Base-by-base conservation (phyloP, 2,888 invertebrate genomes). In the Nymphalis urticae region DNA sequence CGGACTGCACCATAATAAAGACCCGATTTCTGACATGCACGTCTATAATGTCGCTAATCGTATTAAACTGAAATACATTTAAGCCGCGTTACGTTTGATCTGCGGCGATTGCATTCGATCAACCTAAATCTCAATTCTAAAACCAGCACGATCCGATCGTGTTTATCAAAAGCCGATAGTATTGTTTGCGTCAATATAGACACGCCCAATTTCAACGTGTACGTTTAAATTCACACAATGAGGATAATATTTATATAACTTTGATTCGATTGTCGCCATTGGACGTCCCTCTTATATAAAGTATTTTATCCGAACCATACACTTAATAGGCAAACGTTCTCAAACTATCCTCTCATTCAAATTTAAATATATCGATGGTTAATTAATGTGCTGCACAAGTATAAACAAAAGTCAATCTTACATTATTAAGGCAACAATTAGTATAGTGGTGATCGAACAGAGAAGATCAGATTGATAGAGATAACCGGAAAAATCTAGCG, bases 321-420 rank as follows among this genome's bases (percentile, higher is more conserved):
- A 81, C 77, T 59, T 60, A 16, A 72, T 74, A 72, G 63, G 64
- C 62, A 68, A 72, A 67, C 68, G 63, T 36, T 66, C 63, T 66
- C 36, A 61, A 51, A 66, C 36, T 63, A 67, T 64, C n/a, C 47
- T 64, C 21, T 63, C 59, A 63, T 58, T 69, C 59, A 54, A 70
- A 66, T 47, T 78, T 76, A 75, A 79, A 66, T 58, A 53, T 68
- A 66, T 68, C 76, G 75, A 76, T 74, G 66, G 65, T 50, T 77
- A 79, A 80, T 80, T 80, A 77, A 75, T 80, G 77, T 79, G 78
- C 71, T 85, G 86, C 88, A 88, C 87, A 79, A 69, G 76, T 84
- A 80, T 83, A 80, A 82, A 82, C 77, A 80, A 79, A 83, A 81
- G 84, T 87, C 86, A 87, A 86, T 88, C 85, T 85, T 85, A 80